Evolutionary conservation across 2,888 invertebrate species (phyloP).

Genomic region (Plutella xylostella): DNA sequence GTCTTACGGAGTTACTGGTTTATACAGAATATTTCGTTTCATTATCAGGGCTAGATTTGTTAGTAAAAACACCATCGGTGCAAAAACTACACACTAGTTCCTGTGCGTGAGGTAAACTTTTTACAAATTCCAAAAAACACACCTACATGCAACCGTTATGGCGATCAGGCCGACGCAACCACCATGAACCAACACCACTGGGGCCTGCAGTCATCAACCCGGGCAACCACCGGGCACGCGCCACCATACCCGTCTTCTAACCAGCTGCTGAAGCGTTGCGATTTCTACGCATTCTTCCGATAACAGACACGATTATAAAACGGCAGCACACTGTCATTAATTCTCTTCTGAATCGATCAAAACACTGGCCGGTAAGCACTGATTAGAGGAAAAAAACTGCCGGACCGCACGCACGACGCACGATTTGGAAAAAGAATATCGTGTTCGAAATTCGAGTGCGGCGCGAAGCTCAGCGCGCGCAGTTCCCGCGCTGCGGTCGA

Average conservation of each 20-base stretch:
- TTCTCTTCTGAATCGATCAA: not conserved
- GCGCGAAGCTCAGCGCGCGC: conserved; percentile 35
- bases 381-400: conserved; percentile 1
- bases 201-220: conserved; percentile 40
- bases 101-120: too few species aligned
- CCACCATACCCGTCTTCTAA: conserved; percentile 40
- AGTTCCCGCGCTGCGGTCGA: conserved; percentile 19
- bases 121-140: conserved; percentile 10
- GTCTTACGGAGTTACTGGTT: too few species aligned
- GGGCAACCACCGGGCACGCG: conserved; percentile 11
- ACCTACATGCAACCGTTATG: conserved; percentile 7
- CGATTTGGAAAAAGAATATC: conserved; percentile 23
- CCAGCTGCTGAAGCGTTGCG: conserved; percentile 40
- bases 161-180: conserved; percentile 40
- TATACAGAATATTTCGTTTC: too few species aligned
- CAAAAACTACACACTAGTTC: too few species aligned
- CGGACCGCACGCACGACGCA: conserved; percentile 23
- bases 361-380: conserved; percentile 9
- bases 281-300: conserved; percentile 48
- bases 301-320: conserved; percentile 15
- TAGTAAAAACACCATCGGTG: too few species aligned
- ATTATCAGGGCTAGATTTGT: too few species aligned
- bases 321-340: conserved; percentile 6
- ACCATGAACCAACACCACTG: conserved; percentile 43
- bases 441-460: conserved; percentile 14